Evolutionary conservation across 2,888 invertebrate species (phyloP).

Genomic region (Caenorhabditis macrosperma): DNA sequence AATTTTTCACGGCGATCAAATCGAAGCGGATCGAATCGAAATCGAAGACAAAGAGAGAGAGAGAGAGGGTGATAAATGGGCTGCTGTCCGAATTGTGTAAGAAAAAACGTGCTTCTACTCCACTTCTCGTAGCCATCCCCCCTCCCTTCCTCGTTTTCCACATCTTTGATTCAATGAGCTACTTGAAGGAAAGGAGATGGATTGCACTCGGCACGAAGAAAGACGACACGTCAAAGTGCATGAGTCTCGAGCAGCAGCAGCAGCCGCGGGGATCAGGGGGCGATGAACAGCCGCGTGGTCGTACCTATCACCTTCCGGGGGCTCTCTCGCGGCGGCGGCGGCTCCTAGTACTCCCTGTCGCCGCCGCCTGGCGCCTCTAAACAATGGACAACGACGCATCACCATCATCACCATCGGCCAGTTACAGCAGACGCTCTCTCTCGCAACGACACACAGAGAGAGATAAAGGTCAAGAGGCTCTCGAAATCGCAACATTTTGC

Average conservation of each 20-base stretch:
- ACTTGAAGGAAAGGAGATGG: background rate
- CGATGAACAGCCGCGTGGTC: conserved; percentile 47
- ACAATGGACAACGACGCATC: conserved; percentile 6
- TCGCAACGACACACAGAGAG: too few relatives aligned
- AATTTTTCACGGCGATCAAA: conserved; percentile 49
- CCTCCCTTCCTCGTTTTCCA: background rate
- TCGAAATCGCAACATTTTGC: conserved; percentile 45
- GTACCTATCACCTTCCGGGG: conserved; percentile 36
- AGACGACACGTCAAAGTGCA: conserved; percentile 42
- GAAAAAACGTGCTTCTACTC: conserved; percentile 45
- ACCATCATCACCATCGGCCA: too few relatives aligned
- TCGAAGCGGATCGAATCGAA: background rate
- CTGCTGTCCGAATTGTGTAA: conserved; percentile 23
- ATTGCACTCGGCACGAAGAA: conserved; percentile 20
- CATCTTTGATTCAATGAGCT: conserved; percentile 33
- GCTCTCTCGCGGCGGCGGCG: too few relatives aligned
- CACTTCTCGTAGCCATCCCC: too few relatives aligned
- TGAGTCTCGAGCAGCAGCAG: too few relatives aligned
- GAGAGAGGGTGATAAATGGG: conserved; percentile 50
- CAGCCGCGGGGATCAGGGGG: too few relatives aligned
- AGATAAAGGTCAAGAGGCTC: conserved; percentile 57
- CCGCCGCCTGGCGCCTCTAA: conserved; percentile 34
- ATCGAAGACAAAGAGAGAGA: background rate
- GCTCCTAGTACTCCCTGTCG: background rate
- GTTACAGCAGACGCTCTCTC: conserved; percentile 40